Base-by-base conservation (phyloP, 1,140 invertebrate species). In the Leptopilina clavipes region DNA sequence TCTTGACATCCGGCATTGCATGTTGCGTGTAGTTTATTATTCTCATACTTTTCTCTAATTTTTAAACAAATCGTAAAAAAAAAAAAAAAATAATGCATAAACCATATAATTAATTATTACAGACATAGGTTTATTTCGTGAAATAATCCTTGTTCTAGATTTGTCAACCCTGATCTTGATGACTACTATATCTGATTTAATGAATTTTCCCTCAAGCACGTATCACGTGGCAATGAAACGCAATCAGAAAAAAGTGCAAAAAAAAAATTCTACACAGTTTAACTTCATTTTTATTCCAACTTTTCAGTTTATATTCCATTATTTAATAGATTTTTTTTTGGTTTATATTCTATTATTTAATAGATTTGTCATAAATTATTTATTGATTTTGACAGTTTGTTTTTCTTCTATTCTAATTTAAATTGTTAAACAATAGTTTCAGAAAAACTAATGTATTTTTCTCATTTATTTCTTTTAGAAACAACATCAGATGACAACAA, bases 401-500 rank as follows among this genome's bases (percentile, higher is more conserved):
- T 40, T 40, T 40, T 40, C 9, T 9, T 40, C 9, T 40, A 40
- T 40, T 40, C 25, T 31, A 31, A 31, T 40, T 9, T 40, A 3
- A 40, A 8, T 6, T 40, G 37, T 6, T n/a, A 40, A 40, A 40
- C 9, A 40, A 56, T 48, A 52, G 37, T 72, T 22, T 12, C 52
- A 56, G n/a, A n/a, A n/a, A 12, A 71, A 76, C 25, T 31, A 31
- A 31, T 31, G 1, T 56, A 54, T 71, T 25, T 48, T 45, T 14
- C n/a, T n/a, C n/a, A n/a, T n/a, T n/a, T n/a, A n/a, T 44, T 10
- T 17, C 56, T 48, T 54, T 80, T 79, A 90, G 89, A 90, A 56
- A 80, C 82, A 17, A 81, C 84, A 31, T 90, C 89, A 52, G 89
- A 90, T 18, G 89, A 90, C 70, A 88, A 85, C 74, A 90, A 87